Evolutionary conservation across 35 echinoderm and acorn worm species (phyloP).

Genomic region (Ophioderma brevispina): DNA sequence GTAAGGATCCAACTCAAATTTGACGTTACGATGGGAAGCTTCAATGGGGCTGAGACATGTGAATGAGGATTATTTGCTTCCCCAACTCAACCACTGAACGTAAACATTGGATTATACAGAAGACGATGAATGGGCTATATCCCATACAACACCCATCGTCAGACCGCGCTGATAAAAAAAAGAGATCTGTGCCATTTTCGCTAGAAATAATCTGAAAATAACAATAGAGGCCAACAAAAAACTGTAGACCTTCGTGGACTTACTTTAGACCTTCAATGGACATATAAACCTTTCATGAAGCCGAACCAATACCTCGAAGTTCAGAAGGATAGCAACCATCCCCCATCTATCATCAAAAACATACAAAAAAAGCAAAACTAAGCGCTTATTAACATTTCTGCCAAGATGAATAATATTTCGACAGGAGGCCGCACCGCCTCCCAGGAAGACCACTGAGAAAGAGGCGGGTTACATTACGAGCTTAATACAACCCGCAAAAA

Average conservation of each 20-base stretch:
- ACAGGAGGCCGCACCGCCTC: too few species aligned
- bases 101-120: slow-evolving; percentile 2
- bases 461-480: too few species aligned
- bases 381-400: too few species aligned
- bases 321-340: too few species aligned
- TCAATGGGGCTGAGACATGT: slow-evolving; percentile 7
- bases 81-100: background rate
- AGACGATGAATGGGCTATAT: background rate
- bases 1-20: background rate
- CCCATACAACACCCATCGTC: background rate
- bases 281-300: too few species aligned
- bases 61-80: background rate
- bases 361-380: too few species aligned
- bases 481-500: background rate
- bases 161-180: background rate
- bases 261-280: background rate
- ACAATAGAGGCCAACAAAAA: slow-evolving; percentile 11
- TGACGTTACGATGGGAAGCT: slow-evolving; percentile 32
- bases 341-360: too few species aligned
- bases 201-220: background rate
- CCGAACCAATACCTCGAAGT: too few species aligned
- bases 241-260: background rate
- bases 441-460: too few species aligned
- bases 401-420: too few species aligned
- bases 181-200: background rate